phyloP scores from a whole-genome alignment of 2,797 vertebrate species.

The Eulemur albifrons region DNA sequence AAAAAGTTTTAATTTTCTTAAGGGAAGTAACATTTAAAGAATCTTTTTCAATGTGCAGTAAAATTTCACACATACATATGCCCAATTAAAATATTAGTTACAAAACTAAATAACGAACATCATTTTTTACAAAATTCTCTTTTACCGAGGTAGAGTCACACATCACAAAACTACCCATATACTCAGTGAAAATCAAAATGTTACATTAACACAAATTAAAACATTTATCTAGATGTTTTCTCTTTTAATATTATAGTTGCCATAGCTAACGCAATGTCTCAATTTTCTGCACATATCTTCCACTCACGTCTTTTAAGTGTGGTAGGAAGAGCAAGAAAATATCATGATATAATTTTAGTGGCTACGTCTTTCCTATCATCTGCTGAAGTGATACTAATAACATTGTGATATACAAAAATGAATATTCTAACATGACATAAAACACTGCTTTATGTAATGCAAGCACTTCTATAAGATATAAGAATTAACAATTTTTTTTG shows the following conservation, averaged over 20 bases:
- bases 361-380: background rate
- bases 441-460: background rate
- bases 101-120: background rate
- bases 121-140: background rate
- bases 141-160: background rate
- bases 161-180: background rate
- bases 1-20: slow-evolving; percentile 21
- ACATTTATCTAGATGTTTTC: background rate
- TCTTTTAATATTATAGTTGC: background rate
- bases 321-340: background rate
- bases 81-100: background rate
- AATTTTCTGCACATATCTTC: background rate
- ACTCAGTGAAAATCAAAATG: background rate
- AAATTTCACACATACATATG: background rate
- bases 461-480: background rate
- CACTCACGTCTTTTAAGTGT: background rate
- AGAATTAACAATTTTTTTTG: background rate
- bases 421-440: background rate
- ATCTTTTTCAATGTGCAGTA: background rate
- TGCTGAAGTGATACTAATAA: background rate
- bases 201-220: background rate
- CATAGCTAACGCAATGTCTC: background rate
- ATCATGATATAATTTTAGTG: no score
- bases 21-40: background rate
- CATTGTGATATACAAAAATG: background rate